Percentiles rank a stretch among this genome's conserved stretches.
Evolutionary conservation across 1,140 invertebrate species (phyloP).

Genomic region (Bradysia coprophila): DNA sequence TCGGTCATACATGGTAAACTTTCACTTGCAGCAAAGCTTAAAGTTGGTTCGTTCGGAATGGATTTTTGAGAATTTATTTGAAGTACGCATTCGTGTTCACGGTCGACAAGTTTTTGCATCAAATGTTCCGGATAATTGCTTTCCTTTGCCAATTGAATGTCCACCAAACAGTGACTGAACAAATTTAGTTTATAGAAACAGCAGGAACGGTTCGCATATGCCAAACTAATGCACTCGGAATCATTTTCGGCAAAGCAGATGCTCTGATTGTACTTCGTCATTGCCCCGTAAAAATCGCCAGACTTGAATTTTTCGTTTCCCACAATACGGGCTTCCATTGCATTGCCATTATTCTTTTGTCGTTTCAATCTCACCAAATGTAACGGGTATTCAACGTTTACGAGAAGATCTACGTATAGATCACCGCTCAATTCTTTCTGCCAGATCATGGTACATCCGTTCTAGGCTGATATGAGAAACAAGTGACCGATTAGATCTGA

Average conservation of each 20-base stretch:
- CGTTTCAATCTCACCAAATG: no score
- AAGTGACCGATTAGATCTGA: no score
- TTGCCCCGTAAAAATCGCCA: conserved; percentile 27
- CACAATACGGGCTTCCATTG: no score
- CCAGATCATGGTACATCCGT: no score
- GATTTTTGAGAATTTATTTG: conserved; percentile 13
- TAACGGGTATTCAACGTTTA: no score
- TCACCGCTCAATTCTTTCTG: no score
- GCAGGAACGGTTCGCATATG: conserved; percentile 53
- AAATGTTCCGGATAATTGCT: conserved; percentile 29
- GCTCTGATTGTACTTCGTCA: conserved; percentile 40
- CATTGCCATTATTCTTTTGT: no score
- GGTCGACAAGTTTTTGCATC: conserved; percentile 30
- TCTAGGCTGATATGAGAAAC: no score
- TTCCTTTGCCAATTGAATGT: conserved; percentile 31
- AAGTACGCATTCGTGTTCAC: conserved; percentile 27
- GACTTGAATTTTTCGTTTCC: conserved; percentile 12
- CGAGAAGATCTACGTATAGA: no score
- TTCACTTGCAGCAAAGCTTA: background rate
- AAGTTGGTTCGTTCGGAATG: background rate
- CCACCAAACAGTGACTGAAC: conserved; percentile 36
- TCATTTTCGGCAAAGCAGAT: conserved; percentile 30
- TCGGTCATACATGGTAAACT: background rate
- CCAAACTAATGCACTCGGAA: conserved; percentile 34
- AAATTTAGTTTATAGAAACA: conserved; percentile 38